Conservation (phyloP, 1,140 invertebrate genomes). For the Drosophila nikananu region DNA sequence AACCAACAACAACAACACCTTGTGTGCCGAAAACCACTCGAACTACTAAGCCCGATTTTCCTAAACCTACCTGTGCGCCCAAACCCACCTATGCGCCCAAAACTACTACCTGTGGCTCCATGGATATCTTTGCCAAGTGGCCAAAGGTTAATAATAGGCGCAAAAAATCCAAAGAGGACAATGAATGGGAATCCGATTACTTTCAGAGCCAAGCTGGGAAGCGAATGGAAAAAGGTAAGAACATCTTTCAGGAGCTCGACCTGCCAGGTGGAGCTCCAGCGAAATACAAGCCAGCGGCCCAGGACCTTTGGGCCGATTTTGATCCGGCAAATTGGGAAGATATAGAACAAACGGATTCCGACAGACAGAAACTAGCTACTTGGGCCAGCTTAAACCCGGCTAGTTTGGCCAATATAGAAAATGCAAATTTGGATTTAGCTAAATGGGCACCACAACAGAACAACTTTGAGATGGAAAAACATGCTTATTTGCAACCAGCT, state of each 20-base stretch:
- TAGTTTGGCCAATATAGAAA: not conserved
- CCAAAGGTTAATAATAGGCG: constrained; percentile 1
- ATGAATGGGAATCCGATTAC: constrained; percentile 57
- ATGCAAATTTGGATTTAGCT: not conserved
- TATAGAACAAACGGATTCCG: not conserved
- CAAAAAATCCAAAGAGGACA: constrained; percentile 13
- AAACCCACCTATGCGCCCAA: too few species aligned
- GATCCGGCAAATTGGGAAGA: not conserved
- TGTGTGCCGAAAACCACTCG: not conserved
- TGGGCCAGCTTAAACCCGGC: not conserved
- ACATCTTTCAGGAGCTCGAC: constrained; percentile 3
- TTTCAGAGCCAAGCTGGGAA: constrained; percentile 35
- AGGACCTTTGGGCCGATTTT: not conserved
- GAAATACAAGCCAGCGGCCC: constrained; percentile 7
- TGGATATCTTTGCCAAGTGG: constrained; percentile 26
- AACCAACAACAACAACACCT: constrained; percentile 1
- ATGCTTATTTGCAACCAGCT: not conserved
- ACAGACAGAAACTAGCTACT: not conserved
- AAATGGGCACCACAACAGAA: not conserved
- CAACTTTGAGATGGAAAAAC: not conserved
- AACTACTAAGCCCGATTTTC: not conserved
- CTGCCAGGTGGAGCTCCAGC: not conserved
- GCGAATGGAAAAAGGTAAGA: not conserved
- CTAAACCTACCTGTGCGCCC: not conserved
- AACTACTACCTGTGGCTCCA: not conserved